Base-by-base conservation (phyloP, 1,140 invertebrate genomes). In the Saccostrea echinata region DNA sequence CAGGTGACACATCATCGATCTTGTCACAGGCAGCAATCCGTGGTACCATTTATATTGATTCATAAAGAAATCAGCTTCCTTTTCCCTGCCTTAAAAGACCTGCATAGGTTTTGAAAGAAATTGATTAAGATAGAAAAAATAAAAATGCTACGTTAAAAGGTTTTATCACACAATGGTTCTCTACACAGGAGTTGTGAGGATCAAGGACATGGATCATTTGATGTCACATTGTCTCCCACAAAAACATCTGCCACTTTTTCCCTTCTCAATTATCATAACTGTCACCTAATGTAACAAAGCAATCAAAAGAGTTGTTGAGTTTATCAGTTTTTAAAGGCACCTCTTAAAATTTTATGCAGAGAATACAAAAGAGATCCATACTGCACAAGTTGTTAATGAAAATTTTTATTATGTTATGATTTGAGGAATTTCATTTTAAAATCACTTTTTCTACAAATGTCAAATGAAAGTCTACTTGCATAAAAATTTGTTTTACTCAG, bases 41-140 rank as follows among this genome's bases (percentile, higher is more conserved):
- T 51, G 21, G n/a, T 51, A 52, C 81, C 81, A 82, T 82, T 51
- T 82, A 82, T 51, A 71, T 71, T 33, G 68, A 71, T 71, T 27
- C 68, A 71, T 71, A 71, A 68, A 68, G 64, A 68, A 68, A 71
- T 30, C 24, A 71, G 68, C 68, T 33, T 71, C 68, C 68, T 33
- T 82, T 52, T 24, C 9, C 80, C n/a, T n/a, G 35, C 30, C 35
- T n/a, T 30, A 12, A 52, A 53, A 82, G 30, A 82, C 81, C 43
- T 18, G 81, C 43, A 80, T 43, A 82, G 51, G 43, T 82, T 82
- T 82, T 52, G 51, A 82, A 52, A 51, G 81, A 53, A n/a, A 24
- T 82, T 82, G 16, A 82, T 52, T 53, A 52, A 43, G 71, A 43
- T 43, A 1, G 27, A 11, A 16, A 33, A 82, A 82, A 4, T 82